A percentile compares a stretch with the other conserved stretches of the same genome.
Conservation (phyloP, 1,140 invertebrate genomes). For the Portunus trituberculatus region DNA sequence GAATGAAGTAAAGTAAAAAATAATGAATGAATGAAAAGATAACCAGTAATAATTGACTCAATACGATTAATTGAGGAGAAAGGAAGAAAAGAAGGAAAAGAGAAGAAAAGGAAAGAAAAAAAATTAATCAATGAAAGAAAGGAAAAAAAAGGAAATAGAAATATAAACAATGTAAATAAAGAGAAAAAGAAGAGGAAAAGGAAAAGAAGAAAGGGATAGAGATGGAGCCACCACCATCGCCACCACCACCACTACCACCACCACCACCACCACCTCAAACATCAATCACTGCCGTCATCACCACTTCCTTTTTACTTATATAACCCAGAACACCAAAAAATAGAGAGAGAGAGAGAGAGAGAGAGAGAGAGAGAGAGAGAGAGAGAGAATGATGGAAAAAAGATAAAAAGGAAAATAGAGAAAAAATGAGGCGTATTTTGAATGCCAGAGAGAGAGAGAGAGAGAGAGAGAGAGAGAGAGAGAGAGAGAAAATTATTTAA, state of each 20-base stretch:
- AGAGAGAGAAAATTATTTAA: neutral
- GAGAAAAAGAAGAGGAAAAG: neutral
- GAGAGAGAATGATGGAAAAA: no score
- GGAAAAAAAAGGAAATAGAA: neutral
- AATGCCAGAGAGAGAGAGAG: constrained; percentile 50
- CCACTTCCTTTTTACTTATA: neutral
- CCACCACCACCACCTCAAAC: constrained; percentile 37
- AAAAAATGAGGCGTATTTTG: neutral
- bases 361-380: no score
- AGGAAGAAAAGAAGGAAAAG: neutral
- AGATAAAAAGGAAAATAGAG: neutral
- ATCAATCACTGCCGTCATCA: neutral
- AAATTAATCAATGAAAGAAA: neutral
- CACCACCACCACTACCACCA: constrained; percentile 36
- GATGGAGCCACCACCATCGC: neutral
- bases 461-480: constrained; percentile 63
- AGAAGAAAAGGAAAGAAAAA: no score
- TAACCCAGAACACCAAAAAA: no score
- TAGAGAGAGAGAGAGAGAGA: no score
- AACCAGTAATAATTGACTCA: no score
- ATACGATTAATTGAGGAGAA: neutral
- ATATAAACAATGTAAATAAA: neutral
- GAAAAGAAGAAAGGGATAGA: neutral
- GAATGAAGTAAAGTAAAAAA: no score
- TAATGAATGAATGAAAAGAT: neutral